Evolutionary conservation across 2,888 invertebrate genomes (phyloP).

Genomic region (Sphecodes monilicornis): DNA sequence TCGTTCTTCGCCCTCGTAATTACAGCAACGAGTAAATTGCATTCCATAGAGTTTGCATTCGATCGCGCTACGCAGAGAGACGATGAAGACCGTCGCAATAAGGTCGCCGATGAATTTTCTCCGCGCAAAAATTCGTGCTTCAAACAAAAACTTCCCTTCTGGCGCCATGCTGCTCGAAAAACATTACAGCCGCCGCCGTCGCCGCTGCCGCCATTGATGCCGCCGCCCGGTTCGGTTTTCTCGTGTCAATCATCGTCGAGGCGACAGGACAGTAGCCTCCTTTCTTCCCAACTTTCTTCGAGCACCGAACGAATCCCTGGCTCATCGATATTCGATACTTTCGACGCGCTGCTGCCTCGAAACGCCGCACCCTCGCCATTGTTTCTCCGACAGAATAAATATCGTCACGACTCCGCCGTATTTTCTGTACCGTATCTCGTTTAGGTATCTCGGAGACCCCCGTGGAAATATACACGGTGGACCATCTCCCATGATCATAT

Average conservation of each 20-base stretch:
- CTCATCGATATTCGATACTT: constrained; percentile 45
- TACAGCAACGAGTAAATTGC: neutral
- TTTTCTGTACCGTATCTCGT: neutral
- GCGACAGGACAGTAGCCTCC: neutral
- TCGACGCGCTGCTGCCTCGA: constrained; percentile 28
- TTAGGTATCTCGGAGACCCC: neutral
- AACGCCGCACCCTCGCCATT: constrained; percentile 21
- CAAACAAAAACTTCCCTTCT: constrained; percentile 27
- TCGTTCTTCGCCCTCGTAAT: neutral
- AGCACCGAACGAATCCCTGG: constrained; percentile 48
- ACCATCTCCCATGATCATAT: too few relatives aligned
- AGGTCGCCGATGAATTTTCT: constrained; percentile 22
- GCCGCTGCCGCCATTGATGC: too few relatives aligned
- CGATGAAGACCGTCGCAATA: neutral
- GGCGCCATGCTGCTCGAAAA: constrained; percentile 3
- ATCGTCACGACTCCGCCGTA: constrained; percentile 14
- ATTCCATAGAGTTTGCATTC: constrained; percentile 1
- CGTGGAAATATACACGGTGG: constrained; percentile 2
- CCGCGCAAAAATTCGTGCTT: neutral
- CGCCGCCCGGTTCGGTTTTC: too few relatives aligned
- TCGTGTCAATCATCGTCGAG: constrained; percentile 55
- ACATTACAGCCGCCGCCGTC: constrained; percentile 22
- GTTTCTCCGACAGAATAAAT: constrained; percentile 34
- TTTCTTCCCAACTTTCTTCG: constrained; percentile 42
- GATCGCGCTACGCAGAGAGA: neutral